Percentiles rank a stretch among this genome's conserved stretches.
Conservation (phyloP, 2,888 invertebrate species). For the Deroplatys truncata region DNA sequence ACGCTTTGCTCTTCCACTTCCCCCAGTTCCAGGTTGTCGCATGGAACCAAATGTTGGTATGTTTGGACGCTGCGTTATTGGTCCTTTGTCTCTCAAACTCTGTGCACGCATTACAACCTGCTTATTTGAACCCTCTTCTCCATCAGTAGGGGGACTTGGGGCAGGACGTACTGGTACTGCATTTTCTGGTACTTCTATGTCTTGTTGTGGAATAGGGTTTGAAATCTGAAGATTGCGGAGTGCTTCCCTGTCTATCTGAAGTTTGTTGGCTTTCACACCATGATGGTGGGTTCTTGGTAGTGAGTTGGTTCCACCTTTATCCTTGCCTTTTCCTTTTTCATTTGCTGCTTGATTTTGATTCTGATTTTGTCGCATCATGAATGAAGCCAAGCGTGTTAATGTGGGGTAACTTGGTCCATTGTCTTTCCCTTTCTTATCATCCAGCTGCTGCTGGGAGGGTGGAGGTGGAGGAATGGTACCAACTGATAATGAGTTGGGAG, state of each 20-base stretch:
- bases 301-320: conserved; percentile 54
- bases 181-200: conserved; percentile 57
- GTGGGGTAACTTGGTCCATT: conserved; percentile 48
- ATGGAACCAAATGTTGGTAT: conserved; percentile 80
- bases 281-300: conserved; percentile 56
- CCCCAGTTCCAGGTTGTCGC: conserved; percentile 57
- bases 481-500: conserved; percentile 38
- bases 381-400: conserved; percentile 70
- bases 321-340: conserved; percentile 33
- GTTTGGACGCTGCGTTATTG: conserved; percentile 51
- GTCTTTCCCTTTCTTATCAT: conserved; percentile 52
- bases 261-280: conserved; percentile 59
- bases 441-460: conserved; percentile 4
- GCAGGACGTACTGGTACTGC: conserved; percentile 58
- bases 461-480: neutral
- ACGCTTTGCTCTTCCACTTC: conserved; percentile 46
- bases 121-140: conserved; percentile 52
- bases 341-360: conserved; percentile 49
- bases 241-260: conserved; percentile 60
- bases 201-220: conserved; percentile 70
- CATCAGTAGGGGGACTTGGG: conserved; percentile 44
- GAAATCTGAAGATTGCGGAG: conserved; percentile 77
- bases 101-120: conserved; percentile 72
- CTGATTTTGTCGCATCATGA: conserved; percentile 50
- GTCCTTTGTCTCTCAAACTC: conserved; percentile 66